A percentile compares a stretch with the other conserved stretches of the same genome.
These are phyloP conservation scores for Leucophenga montana DNA, from an alignment of 2,888 invertebrate genomes.

Conservation along the genomic window DNA sequence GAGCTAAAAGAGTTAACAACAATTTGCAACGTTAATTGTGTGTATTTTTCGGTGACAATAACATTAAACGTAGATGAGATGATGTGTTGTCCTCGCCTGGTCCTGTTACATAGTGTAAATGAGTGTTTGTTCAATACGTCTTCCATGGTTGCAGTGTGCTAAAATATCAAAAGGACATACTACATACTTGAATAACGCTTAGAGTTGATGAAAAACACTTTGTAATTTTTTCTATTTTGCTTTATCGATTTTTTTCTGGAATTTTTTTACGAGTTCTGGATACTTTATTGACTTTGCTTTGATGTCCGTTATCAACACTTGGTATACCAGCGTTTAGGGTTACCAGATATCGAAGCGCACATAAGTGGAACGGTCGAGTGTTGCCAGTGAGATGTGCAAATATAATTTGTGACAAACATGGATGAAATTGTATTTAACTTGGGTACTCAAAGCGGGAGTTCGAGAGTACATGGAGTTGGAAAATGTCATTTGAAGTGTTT, in stretches of 20 bases:
- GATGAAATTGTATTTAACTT: constrained; percentile 16
- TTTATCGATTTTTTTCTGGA: neutral
- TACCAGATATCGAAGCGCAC: neutral
- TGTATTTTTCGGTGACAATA: constrained; percentile 43
- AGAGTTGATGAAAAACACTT: neutral
- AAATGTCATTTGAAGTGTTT: neutral
- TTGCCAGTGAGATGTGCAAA: constrained; percentile 10
- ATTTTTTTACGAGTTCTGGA: neutral
- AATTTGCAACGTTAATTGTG: constrained; percentile 33
- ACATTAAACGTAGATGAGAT: constrained; percentile 57
- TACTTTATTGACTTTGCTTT: constrained; percentile 18
- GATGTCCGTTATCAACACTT: constrained; percentile 13
- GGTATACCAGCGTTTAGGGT: neutral
- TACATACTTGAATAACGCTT: neutral
- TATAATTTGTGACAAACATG: constrained; percentile 14
- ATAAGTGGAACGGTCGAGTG: neutral
- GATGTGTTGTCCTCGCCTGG: constrained; percentile 41
- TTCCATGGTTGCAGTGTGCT: no score
- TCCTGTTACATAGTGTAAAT: constrained; percentile 40
- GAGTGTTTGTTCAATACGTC: no score
- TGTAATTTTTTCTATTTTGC: constrained; percentile 10
- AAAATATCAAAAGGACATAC: constrained; percentile 10
- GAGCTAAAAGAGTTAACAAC: constrained; percentile 27
- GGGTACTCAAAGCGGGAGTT: no score
- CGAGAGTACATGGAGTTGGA: neutral